These are phyloP conservation scores for Turritopsis rubra DNA, from an alignment of 30 jellyfish, hydroid and myxozoan species.

Conservation along the genomic window DNA sequence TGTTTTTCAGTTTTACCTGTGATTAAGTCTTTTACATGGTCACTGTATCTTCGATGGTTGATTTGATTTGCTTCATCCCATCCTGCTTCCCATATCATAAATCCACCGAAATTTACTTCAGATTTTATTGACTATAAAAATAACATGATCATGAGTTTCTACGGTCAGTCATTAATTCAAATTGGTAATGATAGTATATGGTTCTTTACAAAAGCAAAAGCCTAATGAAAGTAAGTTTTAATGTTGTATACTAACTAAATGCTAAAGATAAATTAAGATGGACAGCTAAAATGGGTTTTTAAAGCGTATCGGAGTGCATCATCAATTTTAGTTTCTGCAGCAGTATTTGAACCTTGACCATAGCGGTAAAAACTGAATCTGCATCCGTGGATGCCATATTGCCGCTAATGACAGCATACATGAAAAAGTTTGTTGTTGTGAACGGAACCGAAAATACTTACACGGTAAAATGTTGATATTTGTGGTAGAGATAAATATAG, in stretches of 20 bases:
- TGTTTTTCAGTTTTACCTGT: not conserved
- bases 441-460: not conserved
- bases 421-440: not conserved
- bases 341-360: not conserved
- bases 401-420: not conserved
- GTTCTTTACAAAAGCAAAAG: not conserved
- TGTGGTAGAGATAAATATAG: not conserved
- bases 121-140: not conserved
- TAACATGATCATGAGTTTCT: not conserved
- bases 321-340: not conserved
- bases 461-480: not conserved
- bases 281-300: no score
- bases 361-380: no score
- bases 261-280: no score
- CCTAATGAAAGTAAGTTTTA: no score
- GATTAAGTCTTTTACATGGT: slow-evolving; percentile 26
- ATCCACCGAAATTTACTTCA: slow-evolving; percentile 87
- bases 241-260: no score
- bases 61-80: slow-evolving; percentile 73
- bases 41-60: slow-evolving; percentile 79
- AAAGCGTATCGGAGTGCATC: no score
- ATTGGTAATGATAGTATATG: not conserved
- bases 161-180: not conserved
- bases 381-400: not conserved
- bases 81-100: slow-evolving; percentile 98